Evolutionary conservation across 1,140 invertebrate species (phyloP).

Genomic region (Dendrolimus punctatus): DNA sequence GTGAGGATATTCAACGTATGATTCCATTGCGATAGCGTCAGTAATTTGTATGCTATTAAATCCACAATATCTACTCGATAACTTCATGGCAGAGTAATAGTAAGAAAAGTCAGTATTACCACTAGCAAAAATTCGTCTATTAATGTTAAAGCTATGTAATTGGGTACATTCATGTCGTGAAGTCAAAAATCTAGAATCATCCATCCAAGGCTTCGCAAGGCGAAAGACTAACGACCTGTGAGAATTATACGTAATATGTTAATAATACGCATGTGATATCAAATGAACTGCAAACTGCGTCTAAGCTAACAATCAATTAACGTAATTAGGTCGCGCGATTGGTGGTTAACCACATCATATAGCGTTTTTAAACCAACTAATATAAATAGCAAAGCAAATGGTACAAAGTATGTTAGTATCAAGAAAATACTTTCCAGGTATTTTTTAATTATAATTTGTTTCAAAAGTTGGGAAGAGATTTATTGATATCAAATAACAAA

Average conservation of each 20-base stretch:
- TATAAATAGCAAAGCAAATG: neutral
- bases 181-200: too few relatives aligned
- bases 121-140: slow-evolving; percentile 3
- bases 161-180: too few relatives aligned
- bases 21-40: too few relatives aligned
- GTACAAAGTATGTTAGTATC: too few relatives aligned
- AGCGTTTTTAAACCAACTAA: slow-evolving; percentile 1
- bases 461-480: too few relatives aligned
- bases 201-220: too few relatives aligned
- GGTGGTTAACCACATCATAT: slow-evolving; percentile 11
- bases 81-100: slow-evolving; percentile 7
- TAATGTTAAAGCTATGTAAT: too few relatives aligned
- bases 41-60: too few relatives aligned
- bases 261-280: neutral
- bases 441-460: neutral
- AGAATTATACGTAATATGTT: neutral
- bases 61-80: slow-evolving; percentile 10
- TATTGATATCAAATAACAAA: too few relatives aligned
- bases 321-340: slow-evolving; percentile 17
- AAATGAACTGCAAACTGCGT: slow-evolving; percentile 6
- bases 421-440: neutral
- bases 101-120: slow-evolving; percentile 13
- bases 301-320: slow-evolving; percentile 10
- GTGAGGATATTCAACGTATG: too few relatives aligned
- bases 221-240: slow-evolving; percentile 3